These are phyloP conservation scores for Pristiophorus japonicus DNA, from an alignment of 2,113 vertebrate species.

Conservation along the genomic window DNA sequence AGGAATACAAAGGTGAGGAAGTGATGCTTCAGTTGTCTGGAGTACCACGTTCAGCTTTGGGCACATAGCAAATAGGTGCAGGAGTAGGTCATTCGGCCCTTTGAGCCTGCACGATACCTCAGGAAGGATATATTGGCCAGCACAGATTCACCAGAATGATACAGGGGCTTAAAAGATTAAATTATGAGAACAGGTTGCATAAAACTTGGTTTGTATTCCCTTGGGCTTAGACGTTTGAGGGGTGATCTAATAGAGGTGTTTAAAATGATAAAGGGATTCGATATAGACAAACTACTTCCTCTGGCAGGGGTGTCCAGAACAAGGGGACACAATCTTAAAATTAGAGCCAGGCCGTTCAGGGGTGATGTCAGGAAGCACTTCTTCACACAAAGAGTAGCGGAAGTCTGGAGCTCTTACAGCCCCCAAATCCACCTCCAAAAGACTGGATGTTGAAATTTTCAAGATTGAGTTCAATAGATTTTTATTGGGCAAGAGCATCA, in stretches of 20 bases:
- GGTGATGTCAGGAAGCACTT: background rate
- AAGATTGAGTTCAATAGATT: background rate
- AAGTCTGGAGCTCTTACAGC: background rate
- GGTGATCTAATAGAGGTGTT: background rate
- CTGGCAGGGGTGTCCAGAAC: background rate
- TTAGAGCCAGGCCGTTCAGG: background rate
- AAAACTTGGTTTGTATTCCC: background rate
- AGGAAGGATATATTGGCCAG: background rate
- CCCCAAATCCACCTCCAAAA: background rate
- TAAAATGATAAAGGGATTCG: background rate
- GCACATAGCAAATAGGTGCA: too few species aligned
- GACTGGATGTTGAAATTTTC: background rate
- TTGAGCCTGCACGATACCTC: background rate
- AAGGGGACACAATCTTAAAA: background rate
- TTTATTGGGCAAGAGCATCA: background rate
- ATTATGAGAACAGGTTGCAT: background rate
- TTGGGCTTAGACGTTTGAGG: background rate
- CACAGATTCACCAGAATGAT: background rate
- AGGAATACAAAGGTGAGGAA: too few species aligned
- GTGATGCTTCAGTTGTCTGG: background rate
- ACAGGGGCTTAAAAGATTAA: slow-evolving; percentile 23
- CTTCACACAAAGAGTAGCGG: background rate
- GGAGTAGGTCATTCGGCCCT: too few species aligned
- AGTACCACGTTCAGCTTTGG: background rate
- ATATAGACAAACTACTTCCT: background rate